Base-by-base conservation (phyloP, 2,888 invertebrate species). In the Molanna angustata region DNA sequence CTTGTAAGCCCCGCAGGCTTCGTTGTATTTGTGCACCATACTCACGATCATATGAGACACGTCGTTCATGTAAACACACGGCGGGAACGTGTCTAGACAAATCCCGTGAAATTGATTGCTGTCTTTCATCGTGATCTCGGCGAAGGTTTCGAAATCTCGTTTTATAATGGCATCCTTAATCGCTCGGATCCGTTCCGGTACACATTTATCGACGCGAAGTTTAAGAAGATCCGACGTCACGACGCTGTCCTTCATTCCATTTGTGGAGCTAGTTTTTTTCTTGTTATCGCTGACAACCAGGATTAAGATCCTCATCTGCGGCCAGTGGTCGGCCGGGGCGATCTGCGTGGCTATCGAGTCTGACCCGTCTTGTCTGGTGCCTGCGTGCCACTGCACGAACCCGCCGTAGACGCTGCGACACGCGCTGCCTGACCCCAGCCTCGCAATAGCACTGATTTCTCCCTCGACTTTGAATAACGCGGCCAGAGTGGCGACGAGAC, bases 41-140 rank as follows among this genome's bases (percentile, higher is more conserved):
- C 86, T 77, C 3, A 88, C 80, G 49, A 99, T 86, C 18, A 80
- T 74, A 67, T 88, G 85, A 0, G 98, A 97, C 1, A 83, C 78
- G 65, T 94, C 90, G 65, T 89, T 96, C 86, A 98, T 84, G 68
- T 99, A 99, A 11, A 85, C 78, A 68, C 90, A 88, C 1, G 99
- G 97, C 16, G 99, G 98, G 74, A 83, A 94, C 0, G 97, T 90
- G 68, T 98, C 98, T 56, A 94, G 72, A 64, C 93, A 93, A 19
- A 93, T 79, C 0, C 96, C 94, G 78, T 99, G 99, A 65, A 99
- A 87, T 68, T 96, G 93, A 78, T 99, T 98, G 56, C 96, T 96
- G 65, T 99, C 99, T 70, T 85, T 86, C 91, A 99, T 99, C 0
- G 95, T 94, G 17, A 97, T 78, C 66, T 90, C 85, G n/a, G 93